These are phyloP conservation scores for Andrena praecox DNA, from an alignment of 2,888 invertebrate species.

Conservation along the genomic window DNA sequence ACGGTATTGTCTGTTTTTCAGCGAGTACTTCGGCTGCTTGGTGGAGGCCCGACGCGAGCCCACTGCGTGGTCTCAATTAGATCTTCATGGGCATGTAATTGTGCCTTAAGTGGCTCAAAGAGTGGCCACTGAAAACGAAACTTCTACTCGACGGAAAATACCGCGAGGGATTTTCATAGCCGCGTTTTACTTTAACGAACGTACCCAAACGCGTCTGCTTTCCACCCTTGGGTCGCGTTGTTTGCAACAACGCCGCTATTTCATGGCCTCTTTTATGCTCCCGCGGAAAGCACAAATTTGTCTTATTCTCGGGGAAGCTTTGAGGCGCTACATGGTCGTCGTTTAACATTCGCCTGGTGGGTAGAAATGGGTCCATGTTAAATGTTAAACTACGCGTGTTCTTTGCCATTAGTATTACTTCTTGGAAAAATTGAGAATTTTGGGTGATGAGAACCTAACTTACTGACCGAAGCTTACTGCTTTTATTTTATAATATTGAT, in stretches of 20 bases:
- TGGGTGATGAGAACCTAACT: no score
- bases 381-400: no score
- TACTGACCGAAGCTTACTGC: no score
- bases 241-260: background rate
- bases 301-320: no score
- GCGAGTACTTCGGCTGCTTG: background rate
- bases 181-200: slow-evolving; percentile 7
- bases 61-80: slow-evolving; percentile 28
- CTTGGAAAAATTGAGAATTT: no score
- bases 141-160: background rate
- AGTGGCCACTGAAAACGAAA: background rate
- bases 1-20: slow-evolving; percentile 31
- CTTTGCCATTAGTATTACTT: no score
- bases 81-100: slow-evolving; percentile 27
- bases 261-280: background rate
- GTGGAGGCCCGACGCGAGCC: background rate
- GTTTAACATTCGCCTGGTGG: no score
- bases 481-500: no score
- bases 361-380: no score
- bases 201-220: background rate
- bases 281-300: no score
- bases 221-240: background rate
- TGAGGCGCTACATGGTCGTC: no score
- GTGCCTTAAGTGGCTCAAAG: slow-evolving; percentile 26
- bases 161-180: background rate